These are phyloP conservation scores for Ceratosolen fusciceps DNA, from an alignment of 1,140 invertebrate genomes.

Conservation along the genomic window DNA sequence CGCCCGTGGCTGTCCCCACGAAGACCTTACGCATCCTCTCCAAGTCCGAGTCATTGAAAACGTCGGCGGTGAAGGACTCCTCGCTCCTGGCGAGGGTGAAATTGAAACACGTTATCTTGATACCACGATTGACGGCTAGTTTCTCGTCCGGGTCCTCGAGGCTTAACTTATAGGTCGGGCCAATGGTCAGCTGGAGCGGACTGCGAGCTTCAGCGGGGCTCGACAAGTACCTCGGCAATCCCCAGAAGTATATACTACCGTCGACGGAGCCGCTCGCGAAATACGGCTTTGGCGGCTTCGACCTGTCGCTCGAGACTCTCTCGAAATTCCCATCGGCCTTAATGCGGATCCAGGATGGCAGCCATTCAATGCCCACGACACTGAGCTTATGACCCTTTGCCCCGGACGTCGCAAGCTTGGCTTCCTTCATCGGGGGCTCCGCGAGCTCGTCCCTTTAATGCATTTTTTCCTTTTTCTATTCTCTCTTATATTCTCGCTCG, in stretches of 20 bases:
- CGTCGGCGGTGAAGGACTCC: slow-evolving; percentile 16
- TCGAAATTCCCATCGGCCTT: slow-evolving; percentile 72
- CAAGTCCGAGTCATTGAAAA: slow-evolving; percentile 14
- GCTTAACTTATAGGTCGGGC: slow-evolving; percentile 23
- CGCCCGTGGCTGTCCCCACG: slow-evolving; percentile 63
- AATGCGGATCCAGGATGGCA: slow-evolving; percentile 74
- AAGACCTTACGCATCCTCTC: slow-evolving; percentile 53
- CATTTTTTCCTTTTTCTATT: too few relatives aligned
- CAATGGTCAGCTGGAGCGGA: slow-evolving; percentile 22
- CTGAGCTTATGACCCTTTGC: slow-evolving; percentile 18
- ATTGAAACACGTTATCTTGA: slow-evolving; percentile 42
- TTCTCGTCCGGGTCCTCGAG: slow-evolving; percentile 1
- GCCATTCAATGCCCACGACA: slow-evolving; percentile 70
- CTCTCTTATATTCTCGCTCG: too few relatives aligned
- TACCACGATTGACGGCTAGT: rapidly evolving
- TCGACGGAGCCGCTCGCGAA: slow-evolving; percentile 77
- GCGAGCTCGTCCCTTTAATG: too few relatives aligned
- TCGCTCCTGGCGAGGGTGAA: slow-evolving; percentile 33
- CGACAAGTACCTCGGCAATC: slow-evolving; percentile 64
- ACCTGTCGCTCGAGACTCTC: slow-evolving; percentile 19
- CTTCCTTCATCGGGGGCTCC: neutral
- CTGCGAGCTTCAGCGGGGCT: neutral
- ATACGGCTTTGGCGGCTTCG: slow-evolving; percentile 57
- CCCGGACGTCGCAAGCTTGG: slow-evolving; percentile 24
- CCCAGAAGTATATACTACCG: slow-evolving; percentile 79